phyloP scores from a whole-genome alignment of 2,888 invertebrate species.

The Parnassius smintheus region DNA sequence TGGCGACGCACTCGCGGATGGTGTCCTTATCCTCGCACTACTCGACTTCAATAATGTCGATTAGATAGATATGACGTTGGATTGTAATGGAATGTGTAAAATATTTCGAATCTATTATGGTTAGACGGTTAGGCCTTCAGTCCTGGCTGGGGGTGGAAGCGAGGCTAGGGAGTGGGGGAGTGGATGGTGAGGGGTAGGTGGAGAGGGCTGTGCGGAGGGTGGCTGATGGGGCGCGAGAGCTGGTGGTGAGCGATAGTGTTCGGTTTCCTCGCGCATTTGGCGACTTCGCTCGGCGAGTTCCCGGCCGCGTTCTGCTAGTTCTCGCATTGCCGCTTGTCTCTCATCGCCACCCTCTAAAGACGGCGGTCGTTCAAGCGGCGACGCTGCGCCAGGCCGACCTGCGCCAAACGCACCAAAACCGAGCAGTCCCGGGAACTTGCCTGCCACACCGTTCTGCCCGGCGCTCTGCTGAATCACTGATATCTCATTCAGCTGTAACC shows the following conservation, averaged over 20 bases:
- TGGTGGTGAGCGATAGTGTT: slow-evolving; percentile 69
- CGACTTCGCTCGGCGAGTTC: slow-evolving; percentile 76
- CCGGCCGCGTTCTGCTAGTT: slow-evolving; percentile 78
- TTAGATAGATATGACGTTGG: slow-evolving; percentile 8
- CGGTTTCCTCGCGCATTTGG: slow-evolving; percentile 73
- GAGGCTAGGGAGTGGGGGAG: slow-evolving; percentile 78
- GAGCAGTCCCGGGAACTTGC: slow-evolving; percentile 88
- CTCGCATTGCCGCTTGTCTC: slow-evolving; percentile 73
- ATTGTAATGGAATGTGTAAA: slow-evolving; percentile 57
- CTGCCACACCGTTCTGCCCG: slow-evolving; percentile 85
- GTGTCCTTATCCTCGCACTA: slow-evolving; percentile 27
- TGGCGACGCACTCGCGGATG: slow-evolving; percentile 29
- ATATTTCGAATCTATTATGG: slow-evolving; percentile 37
- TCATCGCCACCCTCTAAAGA: slow-evolving; percentile 71
- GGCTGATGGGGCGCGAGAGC: slow-evolving; percentile 61
- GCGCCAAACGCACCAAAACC: slow-evolving; percentile 88
- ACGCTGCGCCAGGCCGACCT: slow-evolving; percentile 77
- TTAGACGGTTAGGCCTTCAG: slow-evolving; percentile 88
- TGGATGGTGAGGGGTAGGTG: slow-evolving; percentile 53
- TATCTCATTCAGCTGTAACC: slow-evolving; percentile 88
- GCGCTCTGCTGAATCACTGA: slow-evolving; percentile 88
- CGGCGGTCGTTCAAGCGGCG: slow-evolving; percentile 73
- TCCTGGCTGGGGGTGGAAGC: slow-evolving; percentile 83
- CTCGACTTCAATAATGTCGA: slow-evolving; percentile 31
- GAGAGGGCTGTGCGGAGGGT: slow-evolving; percentile 60